Conservation (phyloP, 2,888 invertebrate genomes). For the Hymenopus coronatus region DNA sequence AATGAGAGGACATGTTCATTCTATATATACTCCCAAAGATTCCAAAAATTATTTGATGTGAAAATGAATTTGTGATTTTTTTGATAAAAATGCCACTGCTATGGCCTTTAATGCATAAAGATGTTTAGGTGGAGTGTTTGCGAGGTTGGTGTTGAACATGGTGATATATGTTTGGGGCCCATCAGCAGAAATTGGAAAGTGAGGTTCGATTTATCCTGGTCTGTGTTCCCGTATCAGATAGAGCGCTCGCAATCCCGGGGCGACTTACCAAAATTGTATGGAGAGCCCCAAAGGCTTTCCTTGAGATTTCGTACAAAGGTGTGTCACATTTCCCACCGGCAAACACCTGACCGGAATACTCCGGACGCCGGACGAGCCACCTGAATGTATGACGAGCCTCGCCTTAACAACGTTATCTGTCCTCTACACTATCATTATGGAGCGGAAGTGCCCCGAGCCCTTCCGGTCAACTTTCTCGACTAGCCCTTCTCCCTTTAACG, state of each 20-base stretch:
- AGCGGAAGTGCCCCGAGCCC: neutral
- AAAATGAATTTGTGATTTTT: too few relatives aligned
- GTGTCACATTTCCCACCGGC: neutral
- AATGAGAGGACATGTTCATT: too few relatives aligned
- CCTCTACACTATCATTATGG: neutral
- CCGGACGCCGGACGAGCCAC: too few relatives aligned
- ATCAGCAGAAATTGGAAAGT: neutral
- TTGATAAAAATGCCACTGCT: too few relatives aligned
- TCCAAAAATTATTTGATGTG: too few relatives aligned
- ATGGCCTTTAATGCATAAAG: too few relatives aligned
- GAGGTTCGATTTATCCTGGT: neutral
- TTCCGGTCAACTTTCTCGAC: neutral
- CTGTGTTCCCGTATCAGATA: neutral
- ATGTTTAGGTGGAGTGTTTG: too few relatives aligned
- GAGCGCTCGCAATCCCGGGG: neutral
- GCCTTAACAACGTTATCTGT: neutral
- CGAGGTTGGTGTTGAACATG: too few relatives aligned
- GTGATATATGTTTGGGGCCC: neutral
- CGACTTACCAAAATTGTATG: neutral
- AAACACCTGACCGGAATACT: neutral
- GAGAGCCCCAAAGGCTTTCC: neutral
- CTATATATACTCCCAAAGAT: too few relatives aligned
- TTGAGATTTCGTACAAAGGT: neutral
- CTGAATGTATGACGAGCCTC: neutral
- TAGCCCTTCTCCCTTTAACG: neutral